Percentiles rank a stretch among this genome's conserved stretches.
phyloP scores from a whole-genome alignment of 2,888 invertebrate genomes.

The Papilio gigon region DNA sequence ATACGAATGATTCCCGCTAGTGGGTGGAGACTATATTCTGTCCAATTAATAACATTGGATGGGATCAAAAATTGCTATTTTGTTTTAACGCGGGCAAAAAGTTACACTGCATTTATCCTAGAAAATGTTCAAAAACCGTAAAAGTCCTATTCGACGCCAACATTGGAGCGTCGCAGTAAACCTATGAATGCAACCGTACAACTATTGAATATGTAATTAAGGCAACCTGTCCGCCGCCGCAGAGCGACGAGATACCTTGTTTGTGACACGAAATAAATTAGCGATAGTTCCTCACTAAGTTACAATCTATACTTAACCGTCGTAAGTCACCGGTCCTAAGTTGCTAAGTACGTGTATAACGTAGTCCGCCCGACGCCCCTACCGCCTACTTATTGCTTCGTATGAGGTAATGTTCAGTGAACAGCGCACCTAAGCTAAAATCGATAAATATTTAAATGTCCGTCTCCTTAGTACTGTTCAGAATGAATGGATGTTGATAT shows the following conservation, averaged over 20 bases:
- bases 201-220: conserved; percentile 12
- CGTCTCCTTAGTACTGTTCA: not conserved
- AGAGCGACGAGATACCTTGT: not conserved
- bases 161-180: not conserved
- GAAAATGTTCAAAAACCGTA: too few species aligned
- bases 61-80: too few species aligned
- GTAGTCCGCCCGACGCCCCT: not conserved
- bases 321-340: not conserved
- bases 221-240: not conserved
- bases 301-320: not conserved
- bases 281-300: not conserved
- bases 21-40: too few species aligned
- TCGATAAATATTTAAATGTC: conserved; percentile 7
- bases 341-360: not conserved
- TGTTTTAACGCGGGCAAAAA: too few species aligned
- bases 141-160: not conserved
- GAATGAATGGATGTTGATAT: conserved; percentile 18
- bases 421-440: conserved; percentile 6
- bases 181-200: conserved; percentile 3
- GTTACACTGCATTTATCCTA: too few species aligned
- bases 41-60: too few species aligned
- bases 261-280: conserved; percentile 3
- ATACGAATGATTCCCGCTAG: too few species aligned
- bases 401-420: conserved; percentile 33
- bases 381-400: conserved; percentile 34